Percentiles rank a stretch among this genome's conserved stretches.
Conservation (phyloP, 1,140 invertebrate species). For the Tigriopus japonicus region DNA sequence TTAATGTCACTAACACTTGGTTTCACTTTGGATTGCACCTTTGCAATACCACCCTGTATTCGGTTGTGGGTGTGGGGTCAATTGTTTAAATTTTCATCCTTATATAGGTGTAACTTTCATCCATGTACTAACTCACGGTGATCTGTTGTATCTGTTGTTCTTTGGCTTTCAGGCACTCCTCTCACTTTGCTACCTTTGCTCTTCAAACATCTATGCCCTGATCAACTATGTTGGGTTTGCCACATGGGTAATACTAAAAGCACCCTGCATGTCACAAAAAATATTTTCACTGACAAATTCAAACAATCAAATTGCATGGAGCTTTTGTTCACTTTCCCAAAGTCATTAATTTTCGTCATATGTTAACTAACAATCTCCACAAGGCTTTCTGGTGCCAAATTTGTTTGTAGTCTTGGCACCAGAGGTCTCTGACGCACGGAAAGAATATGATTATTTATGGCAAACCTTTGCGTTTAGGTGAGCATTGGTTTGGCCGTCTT, state of each 20-base stretch:
- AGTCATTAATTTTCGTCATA: neutral
- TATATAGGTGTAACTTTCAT: neutral
- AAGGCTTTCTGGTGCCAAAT: no score
- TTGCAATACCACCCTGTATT: no score
- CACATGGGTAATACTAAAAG: slow-evolving; percentile 48
- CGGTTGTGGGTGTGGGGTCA: no score
- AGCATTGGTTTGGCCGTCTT: slow-evolving; percentile 88
- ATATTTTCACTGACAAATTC: neutral
- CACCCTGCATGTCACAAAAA: neutral
- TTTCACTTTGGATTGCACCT: no score
- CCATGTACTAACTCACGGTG: neutral
- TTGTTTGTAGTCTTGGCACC: no score
- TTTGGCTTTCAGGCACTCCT: slow-evolving; percentile 41
- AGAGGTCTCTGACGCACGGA: no score
- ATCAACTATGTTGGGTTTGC: slow-evolving; percentile 98
- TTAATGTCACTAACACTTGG: no score
- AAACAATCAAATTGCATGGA: no score
- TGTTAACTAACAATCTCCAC: neutral
- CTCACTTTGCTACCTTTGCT: slow-evolving; percentile 75
- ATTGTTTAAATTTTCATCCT: neutral
- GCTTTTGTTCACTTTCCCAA: no score
- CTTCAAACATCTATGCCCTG: slow-evolving; percentile 74
- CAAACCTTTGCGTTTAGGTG: slow-evolving; percentile 29
- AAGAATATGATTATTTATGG: no score
- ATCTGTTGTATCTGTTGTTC: neutral